These are phyloP conservation scores for Physeter macrocephalus DNA, from an alignment of 2,113 vertebrate genomes.

Conservation along the genomic window DNA sequence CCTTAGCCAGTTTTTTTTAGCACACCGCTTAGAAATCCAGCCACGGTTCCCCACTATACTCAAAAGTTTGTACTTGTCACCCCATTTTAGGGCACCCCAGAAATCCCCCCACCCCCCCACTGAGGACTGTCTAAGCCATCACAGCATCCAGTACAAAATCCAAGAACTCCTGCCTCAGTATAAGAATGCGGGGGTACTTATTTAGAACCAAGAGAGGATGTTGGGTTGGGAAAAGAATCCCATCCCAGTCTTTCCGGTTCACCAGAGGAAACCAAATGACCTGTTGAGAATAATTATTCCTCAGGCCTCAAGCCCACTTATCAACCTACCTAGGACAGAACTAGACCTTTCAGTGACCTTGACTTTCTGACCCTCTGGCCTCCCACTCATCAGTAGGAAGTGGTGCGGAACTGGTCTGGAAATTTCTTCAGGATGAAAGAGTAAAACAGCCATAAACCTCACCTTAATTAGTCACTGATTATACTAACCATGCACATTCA, in stretches of 20 bases:
- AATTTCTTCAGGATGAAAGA: conserved; percentile 45
- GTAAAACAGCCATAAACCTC: conserved; percentile 34
- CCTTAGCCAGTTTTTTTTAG: background rate
- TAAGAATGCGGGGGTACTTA: background rate
- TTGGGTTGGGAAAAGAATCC: background rate
- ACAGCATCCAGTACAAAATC: background rate
- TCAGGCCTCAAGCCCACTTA: background rate
- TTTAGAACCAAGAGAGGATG: background rate
- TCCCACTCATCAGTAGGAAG: background rate
- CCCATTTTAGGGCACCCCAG: background rate
- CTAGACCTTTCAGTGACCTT: background rate
- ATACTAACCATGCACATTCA: conserved; percentile 58
- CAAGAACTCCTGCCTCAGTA: background rate
- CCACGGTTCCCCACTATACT: background rate
- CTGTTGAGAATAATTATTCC: conserved; percentile 10
- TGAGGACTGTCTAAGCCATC: background rate
- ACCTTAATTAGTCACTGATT: conserved; percentile 64
- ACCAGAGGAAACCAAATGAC: conserved; percentile 20
- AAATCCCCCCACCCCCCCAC: background rate
- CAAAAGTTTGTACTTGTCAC: background rate
- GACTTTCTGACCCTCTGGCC: background rate
- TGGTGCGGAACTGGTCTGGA: background rate
- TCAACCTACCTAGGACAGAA: background rate
- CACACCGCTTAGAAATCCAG: background rate
- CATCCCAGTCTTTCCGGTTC: background rate